phyloP scores from a whole-genome alignment of 2,113 vertebrate genomes.

The Eulacestoma nigropectus region DNA sequence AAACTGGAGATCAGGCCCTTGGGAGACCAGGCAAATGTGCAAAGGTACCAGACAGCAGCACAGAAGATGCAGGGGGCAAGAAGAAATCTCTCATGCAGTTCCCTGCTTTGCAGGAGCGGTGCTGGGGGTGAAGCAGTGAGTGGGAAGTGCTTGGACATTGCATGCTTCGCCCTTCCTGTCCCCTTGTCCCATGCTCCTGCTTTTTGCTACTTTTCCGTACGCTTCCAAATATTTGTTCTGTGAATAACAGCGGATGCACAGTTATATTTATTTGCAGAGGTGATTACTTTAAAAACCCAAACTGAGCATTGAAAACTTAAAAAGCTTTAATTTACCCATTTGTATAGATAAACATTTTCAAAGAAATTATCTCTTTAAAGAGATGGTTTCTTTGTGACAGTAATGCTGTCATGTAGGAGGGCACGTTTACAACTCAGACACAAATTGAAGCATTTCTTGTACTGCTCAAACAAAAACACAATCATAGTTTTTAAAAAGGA shows the following conservation, averaged over 20 bases:
- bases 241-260: not conserved
- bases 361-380: not conserved
- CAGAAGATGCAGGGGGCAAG: not conserved
- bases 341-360: not conserved
- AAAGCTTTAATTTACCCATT: not conserved
- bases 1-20: accelerated
- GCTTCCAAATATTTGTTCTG: not conserved
- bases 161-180: accelerated
- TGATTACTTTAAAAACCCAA: not conserved
- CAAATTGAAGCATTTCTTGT: not conserved
- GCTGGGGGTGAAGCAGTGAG: not conserved
- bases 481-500: not conserved
- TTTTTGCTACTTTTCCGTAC: not conserved
- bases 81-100: not conserved
- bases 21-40: not conserved
- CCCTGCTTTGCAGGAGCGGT: not conserved
- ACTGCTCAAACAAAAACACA: not conserved
- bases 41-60: not conserved
- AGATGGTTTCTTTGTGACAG: not conserved
- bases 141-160: accelerated
- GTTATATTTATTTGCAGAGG: not conserved
- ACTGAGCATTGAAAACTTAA: not conserved
- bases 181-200: accelerated
- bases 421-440: not conserved
- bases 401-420: not conserved